These are phyloP conservation scores for Drosophila jambulina DNA, from an alignment of 1,140 invertebrate species.

Conservation along the genomic window DNA sequence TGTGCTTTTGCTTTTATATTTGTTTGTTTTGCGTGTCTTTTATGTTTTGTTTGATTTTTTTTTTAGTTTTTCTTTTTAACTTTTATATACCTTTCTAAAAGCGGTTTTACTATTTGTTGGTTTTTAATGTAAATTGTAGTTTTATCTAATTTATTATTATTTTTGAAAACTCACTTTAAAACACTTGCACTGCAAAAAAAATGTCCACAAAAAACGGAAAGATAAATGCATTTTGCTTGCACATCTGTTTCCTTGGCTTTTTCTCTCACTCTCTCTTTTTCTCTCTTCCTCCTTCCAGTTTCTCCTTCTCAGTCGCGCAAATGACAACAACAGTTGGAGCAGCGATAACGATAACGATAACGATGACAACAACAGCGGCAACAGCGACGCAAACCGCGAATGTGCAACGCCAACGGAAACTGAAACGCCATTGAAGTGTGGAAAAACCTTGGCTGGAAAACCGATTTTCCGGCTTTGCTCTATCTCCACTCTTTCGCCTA, in stretches of 20 bases:
- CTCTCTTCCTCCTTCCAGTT: not conserved
- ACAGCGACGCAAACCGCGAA: slow-evolving; percentile 40
- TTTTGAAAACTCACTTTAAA: slow-evolving; percentile 8
- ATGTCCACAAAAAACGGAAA: slow-evolving; percentile 4
- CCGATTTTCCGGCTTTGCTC: slow-evolving; percentile 29
- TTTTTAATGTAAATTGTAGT: not conserved
- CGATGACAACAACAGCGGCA: slow-evolving; percentile 48
- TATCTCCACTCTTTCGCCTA: slow-evolving; percentile 17
- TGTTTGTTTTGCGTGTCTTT: slow-evolving; percentile 10
- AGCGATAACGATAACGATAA: slow-evolving; percentile 40
- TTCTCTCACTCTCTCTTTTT: not conserved
- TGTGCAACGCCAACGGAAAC: slow-evolving; percentile 39
- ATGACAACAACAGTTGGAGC: slow-evolving; percentile 31
- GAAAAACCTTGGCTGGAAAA: slow-evolving; percentile 54
- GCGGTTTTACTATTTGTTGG: not conserved
- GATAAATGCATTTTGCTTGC: slow-evolving; percentile 6
- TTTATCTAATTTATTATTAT: not conserved
- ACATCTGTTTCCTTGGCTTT: slow-evolving; percentile 15
- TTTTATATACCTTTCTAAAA: not conserved
- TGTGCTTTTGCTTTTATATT: slow-evolving; percentile 20
- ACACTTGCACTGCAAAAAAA: slow-evolving; percentile 14
- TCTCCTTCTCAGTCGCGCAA: slow-evolving; percentile 12
- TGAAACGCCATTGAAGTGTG: slow-evolving; percentile 82
- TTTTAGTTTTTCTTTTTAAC: not conserved
- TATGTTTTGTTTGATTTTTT: not conserved